phyloP scores from a whole-genome alignment of 2,888 invertebrate genomes.

The Troglohyphantes excavatus region DNA sequence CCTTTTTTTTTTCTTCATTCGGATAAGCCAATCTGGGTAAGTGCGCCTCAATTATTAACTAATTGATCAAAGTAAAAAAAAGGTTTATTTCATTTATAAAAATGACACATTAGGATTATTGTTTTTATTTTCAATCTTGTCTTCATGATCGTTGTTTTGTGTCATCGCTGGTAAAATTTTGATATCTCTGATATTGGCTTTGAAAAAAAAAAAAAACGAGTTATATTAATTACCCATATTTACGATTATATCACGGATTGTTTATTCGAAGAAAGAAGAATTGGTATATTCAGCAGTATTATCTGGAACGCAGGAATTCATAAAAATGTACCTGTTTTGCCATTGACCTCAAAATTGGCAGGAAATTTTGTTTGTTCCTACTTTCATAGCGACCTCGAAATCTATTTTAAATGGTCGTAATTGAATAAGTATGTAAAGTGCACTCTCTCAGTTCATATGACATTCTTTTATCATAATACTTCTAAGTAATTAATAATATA shows the following conservation, averaged over 20 bases:
- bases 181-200: neutral
- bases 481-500: no score
- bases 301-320: conserved; percentile 7
- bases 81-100: no score
- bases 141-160: neutral
- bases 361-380: conserved; percentile 34
- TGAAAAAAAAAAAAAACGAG: neutral
- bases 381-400: conserved; percentile 31
- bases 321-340: conserved; percentile 42
- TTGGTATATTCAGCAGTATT: neutral
- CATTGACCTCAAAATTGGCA: conserved; percentile 67
- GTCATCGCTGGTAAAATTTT: neutral
- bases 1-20: neutral
- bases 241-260: neutral
- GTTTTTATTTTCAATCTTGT: neutral
- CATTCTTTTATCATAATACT: no score
- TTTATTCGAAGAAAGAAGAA: neutral
- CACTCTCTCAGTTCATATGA: no score
- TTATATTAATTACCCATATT: neutral
- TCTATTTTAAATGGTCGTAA: conserved; percentile 19
- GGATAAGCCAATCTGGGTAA: conserved; percentile 40
- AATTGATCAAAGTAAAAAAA: neutral
- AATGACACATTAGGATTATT: no score
- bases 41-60: conserved; percentile 15
- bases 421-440: conserved; percentile 3